A percentile compares a stretch with the other conserved stretches of the same genome.
These are phyloP conservation scores for Esox lucius DNA, from an alignment of 2,797 vertebrate species.

Conservation along the genomic window DNA sequence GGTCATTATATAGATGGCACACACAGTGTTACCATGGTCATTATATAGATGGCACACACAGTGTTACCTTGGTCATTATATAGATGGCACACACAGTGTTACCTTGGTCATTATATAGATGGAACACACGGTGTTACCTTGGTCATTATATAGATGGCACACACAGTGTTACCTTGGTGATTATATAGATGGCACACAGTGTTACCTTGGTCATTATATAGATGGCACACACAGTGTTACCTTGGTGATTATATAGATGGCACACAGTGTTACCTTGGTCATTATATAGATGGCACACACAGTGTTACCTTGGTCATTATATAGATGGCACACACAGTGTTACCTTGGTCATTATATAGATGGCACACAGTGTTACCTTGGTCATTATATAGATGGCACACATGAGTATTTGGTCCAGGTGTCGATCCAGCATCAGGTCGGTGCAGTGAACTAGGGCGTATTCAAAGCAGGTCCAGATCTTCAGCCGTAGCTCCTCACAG, in stretches of 20 bases:
- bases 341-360: slow-evolving; percentile 80
- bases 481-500: slow-evolving; percentile 73
- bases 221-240: slow-evolving; percentile 76
- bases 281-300: slow-evolving; percentile 83
- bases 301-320: slow-evolving; percentile 77
- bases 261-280: slow-evolving; percentile 78
- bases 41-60: slow-evolving; percentile 82
- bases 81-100: slow-evolving; percentile 81
- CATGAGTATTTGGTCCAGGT: slow-evolving; percentile 81
- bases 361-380: slow-evolving; percentile 77
- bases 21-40: slow-evolving; percentile 74
- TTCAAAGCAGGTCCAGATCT: slow-evolving; percentile 84
- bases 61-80: slow-evolving; percentile 76
- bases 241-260: slow-evolving; percentile 81
- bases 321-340: slow-evolving; percentile 81
- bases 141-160: slow-evolving; percentile 80
- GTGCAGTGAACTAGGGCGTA: slow-evolving; percentile 77
- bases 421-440: slow-evolving; percentile 80
- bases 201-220: slow-evolving; percentile 78
- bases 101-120: slow-evolving; percentile 80
- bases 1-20: slow-evolving; percentile 80
- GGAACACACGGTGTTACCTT: slow-evolving; percentile 79
- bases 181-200: slow-evolving; percentile 82
- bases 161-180: slow-evolving; percentile 79
- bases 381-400: slow-evolving; percentile 82